A percentile compares a stretch with the other conserved stretches of the same genome.
Evolutionary conservation across 2,888 invertebrate species (phyloP).

Genomic region (Nomada flava): DNA sequence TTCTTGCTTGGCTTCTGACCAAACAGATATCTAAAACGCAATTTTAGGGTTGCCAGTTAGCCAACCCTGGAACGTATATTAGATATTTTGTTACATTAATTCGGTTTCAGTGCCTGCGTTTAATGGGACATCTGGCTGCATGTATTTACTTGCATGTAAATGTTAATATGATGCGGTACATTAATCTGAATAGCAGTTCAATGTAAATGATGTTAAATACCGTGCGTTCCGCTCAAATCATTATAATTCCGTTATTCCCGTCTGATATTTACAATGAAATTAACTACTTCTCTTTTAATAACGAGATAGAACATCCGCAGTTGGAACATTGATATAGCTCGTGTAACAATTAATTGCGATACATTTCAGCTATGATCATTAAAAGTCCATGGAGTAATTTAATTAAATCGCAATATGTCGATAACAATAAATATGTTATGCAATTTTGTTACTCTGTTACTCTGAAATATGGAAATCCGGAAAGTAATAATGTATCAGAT

Average conservation of each 20-base stretch:
- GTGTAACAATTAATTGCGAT: no score
- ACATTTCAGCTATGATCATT: no score
- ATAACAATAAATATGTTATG: no score
- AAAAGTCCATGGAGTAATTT: no score
- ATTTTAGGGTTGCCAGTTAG: slow-evolving; percentile 39
- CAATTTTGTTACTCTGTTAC: no score
- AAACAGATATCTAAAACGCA: slow-evolving; percentile 35
- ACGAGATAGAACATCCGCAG: background rate
- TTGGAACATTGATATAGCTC: no score
- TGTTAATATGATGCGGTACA: slow-evolving; percentile 24
- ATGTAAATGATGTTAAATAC: background rate
- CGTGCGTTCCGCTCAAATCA: background rate
- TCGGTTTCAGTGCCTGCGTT: slow-evolving; percentile 36
- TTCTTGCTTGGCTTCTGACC: slow-evolving; percentile 24
- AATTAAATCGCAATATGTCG: no score
- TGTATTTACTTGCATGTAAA: slow-evolving; percentile 11
- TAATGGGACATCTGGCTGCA: slow-evolving; percentile 33
- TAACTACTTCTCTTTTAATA: background rate
- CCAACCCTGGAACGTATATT: slow-evolving; percentile 34
- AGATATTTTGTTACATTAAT: slow-evolving; percentile 45
- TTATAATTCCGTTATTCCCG: background rate
- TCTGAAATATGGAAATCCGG: no score
- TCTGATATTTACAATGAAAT: background rate
- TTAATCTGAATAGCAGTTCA: background rate
- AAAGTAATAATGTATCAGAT: no score